Evolutionary conservation across 2,797 vertebrate genomes (phyloP).

Genomic region (Ciconia nigra): DNA sequence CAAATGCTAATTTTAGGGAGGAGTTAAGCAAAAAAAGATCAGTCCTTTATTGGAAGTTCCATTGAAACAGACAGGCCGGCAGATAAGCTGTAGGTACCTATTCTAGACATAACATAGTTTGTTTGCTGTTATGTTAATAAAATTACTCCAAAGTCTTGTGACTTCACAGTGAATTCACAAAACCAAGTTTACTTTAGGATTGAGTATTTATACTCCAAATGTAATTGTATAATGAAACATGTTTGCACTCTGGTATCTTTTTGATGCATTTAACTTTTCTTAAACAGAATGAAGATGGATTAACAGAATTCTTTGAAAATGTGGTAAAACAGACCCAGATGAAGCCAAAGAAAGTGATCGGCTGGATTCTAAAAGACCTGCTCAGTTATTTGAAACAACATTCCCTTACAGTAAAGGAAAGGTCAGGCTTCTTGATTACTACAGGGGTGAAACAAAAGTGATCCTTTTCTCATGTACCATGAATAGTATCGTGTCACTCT

Average conservation of each 20-base stretch:
- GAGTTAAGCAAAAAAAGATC: neutral
- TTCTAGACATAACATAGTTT: neutral
- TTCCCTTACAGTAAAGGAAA: slow-evolving; percentile 84
- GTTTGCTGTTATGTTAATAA: neutral
- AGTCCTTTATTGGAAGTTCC: neutral
- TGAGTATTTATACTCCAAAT: neutral
- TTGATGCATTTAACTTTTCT: neutral
- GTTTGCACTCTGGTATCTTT: neutral
- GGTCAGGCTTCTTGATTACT: slow-evolving; percentile 77
- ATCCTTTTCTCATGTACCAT: neutral
- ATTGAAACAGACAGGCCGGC: neutral
- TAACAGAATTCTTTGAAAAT: slow-evolving; percentile 90
- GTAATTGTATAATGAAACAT: neutral
- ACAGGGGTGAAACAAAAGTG: neutral
- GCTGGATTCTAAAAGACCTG: slow-evolving; percentile 91
- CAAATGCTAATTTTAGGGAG: neutral
- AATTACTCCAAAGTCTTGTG: neutral
- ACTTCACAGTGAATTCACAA: neutral
- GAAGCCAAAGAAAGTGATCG: slow-evolving; percentile 89
- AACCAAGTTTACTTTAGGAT: neutral
- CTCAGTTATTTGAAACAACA: slow-evolving; percentile 85
- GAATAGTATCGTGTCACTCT: neutral
- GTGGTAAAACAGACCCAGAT: slow-evolving; percentile 83
- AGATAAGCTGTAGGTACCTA: neutral
- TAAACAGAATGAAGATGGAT: slow-evolving; percentile 89